Percentiles rank a stretch among this genome's conserved stretches.
These are phyloP conservation scores for Parelbella ahira DNA, from an alignment of 2,888 invertebrate genomes.

Conservation along the genomic window DNA sequence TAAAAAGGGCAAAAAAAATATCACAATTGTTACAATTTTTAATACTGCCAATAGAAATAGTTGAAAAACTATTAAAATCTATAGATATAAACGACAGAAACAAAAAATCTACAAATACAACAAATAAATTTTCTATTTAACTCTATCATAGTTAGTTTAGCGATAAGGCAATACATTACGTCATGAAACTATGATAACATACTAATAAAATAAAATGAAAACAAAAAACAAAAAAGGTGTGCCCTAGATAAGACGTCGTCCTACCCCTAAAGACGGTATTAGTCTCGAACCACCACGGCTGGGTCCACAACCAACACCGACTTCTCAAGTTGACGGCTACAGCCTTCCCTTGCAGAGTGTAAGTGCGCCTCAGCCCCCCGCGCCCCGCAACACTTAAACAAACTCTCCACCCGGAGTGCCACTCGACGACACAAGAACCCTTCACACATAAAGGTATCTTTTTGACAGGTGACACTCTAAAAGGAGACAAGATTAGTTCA, in stretches of 20 bases:
- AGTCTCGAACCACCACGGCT: slow-evolving; percentile 65
- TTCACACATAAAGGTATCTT: slow-evolving; percentile 60
- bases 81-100: too few relatives aligned
- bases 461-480: slow-evolving; percentile 43
- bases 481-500: slow-evolving; percentile 12
- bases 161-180: too few relatives aligned
- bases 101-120: too few relatives aligned
- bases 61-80: too few relatives aligned
- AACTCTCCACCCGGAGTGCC: slow-evolving; percentile 34
- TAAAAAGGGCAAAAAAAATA: too few relatives aligned
- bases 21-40: too few relatives aligned
- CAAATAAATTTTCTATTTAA: too few relatives aligned
- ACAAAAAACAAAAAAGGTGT: slow-evolving; percentile 20
- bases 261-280: slow-evolving; percentile 60
- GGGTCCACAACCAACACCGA: slow-evolving; percentile 59
- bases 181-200: too few relatives aligned
- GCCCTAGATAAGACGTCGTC: slow-evolving; percentile 48
- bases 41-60: too few relatives aligned
- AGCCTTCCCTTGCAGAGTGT: slow-evolving; percentile 45
- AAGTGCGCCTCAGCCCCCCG: slow-evolving; percentile 2
- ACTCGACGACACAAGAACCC: slow-evolving; percentile 41
- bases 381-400: slow-evolving; percentile 32
- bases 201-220: too few relatives aligned
- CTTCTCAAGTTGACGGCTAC: slow-evolving; percentile 68
- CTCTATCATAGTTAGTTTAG: too few relatives aligned